Evolutionary conservation across 2,113 vertebrate species (phyloP).

Genomic region (Entomyzon cyanotis): DNA sequence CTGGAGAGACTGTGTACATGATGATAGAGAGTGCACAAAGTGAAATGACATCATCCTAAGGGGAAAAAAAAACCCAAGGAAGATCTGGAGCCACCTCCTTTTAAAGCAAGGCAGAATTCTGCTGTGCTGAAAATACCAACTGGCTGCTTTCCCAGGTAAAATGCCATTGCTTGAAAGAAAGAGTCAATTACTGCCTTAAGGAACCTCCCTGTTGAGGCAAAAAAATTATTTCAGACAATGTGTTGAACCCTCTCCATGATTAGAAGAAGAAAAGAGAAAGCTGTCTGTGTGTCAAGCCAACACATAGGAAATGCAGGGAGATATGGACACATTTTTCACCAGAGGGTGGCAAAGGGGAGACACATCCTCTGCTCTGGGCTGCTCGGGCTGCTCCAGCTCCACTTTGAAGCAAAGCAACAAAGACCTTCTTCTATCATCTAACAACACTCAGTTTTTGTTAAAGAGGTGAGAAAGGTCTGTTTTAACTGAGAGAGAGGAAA

Average conservation of each 20-base stretch:
- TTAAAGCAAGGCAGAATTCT: background rate
- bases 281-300: background rate
- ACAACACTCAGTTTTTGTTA: background rate
- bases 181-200: constrained; percentile 3
- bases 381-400: background rate
- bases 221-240: background rate
- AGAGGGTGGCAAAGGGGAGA: background rate
- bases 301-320: background rate
- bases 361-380: background rate
- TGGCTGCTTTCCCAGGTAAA: constrained; percentile 35
- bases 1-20: background rate
- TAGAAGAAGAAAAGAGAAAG: background rate
- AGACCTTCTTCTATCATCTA: background rate
- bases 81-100: background rate
- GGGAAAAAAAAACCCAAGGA: background rate
- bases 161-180: background rate
- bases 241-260: background rate
- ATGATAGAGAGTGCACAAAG: background rate
- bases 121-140: background rate
- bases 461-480: background rate
- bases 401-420: background rate
- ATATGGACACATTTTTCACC: background rate
- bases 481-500: background rate
- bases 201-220: background rate
- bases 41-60: background rate